A percentile compares a stretch with the other conserved stretches of the same genome.
phyloP scores from a whole-genome alignment of 1,140 invertebrate genomes.

The Drosophila aff. region DNA sequence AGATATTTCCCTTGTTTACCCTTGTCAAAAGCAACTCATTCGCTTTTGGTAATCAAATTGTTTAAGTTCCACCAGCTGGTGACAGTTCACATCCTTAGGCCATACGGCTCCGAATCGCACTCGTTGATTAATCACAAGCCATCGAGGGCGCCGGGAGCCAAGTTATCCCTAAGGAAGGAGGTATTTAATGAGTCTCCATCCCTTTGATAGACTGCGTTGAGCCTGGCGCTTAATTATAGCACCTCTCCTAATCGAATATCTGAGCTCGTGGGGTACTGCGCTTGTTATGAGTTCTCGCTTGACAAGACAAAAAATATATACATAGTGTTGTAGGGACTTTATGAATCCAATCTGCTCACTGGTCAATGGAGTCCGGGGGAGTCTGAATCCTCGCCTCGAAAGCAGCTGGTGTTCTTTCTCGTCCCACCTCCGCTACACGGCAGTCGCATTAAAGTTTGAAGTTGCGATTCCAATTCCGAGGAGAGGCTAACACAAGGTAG shows the following conservation, averaged over 20 bases:
- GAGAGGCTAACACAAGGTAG: conserved; percentile 35
- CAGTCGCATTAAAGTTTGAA: conserved; percentile 13
- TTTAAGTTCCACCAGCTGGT: conserved; percentile 15
- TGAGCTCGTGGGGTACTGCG: background rate
- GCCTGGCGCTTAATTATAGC: conserved; percentile 2
- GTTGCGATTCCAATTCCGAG: conserved; percentile 13
- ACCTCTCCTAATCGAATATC: background rate
- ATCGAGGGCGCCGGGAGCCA: background rate
- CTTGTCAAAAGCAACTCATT: conserved; percentile 12
- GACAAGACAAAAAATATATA: background rate
- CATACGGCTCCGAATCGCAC: background rate
- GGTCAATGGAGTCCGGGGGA: background rate
- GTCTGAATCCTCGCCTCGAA: background rate
- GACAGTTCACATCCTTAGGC: conserved; percentile 10
- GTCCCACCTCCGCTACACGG: background rate
- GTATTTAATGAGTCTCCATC: background rate
- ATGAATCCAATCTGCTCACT: background rate
- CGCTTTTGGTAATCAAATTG: conserved; percentile 8
- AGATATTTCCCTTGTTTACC: conserved; percentile 6
- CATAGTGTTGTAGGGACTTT: background rate
- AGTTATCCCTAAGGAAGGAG: background rate
- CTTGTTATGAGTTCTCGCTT: background rate
- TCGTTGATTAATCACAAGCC: conserved; percentile 19
- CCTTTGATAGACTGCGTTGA: background rate
- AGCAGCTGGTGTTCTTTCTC: background rate